Conservation (phyloP, 2,113 vertebrate genomes). For the Channa maculata region DNA sequence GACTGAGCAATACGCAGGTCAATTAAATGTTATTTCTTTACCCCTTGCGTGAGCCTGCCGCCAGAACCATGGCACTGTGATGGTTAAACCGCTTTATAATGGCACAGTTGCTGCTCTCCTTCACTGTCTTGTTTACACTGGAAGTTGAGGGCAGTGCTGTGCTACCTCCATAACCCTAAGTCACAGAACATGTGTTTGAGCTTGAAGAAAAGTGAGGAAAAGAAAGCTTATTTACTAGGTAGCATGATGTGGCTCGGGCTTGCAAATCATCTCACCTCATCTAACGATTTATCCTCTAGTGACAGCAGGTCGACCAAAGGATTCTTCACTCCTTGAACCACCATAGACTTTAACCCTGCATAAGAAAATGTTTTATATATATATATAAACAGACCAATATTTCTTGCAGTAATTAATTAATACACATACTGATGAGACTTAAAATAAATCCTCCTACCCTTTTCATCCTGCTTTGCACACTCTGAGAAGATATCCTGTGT, state of each 20-base stretch:
- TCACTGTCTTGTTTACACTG: conserved; percentile 86
- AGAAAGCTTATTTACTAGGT: too few species aligned
- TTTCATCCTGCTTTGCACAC: conserved; percentile 98
- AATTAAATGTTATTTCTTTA: conserved; percentile 73
- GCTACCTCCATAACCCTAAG: conserved; percentile 91
- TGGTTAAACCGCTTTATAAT: conserved; percentile 99
- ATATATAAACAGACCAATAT: background rate
- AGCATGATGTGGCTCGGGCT: background rate
- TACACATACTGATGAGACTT: background rate
- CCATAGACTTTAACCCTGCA: conserved; percentile 94
- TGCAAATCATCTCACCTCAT: conserved; percentile 88
- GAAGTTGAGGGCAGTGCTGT: conserved; percentile 87
- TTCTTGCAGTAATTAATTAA: background rate
- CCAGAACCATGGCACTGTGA: conserved; percentile 99
- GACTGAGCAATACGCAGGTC: background rate
- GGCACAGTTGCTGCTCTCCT: conserved; percentile 95
- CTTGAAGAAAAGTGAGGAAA: background rate
- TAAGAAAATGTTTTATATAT: conserved; percentile 19
- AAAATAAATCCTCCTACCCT: conserved; percentile 81
- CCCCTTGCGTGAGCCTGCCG: conserved; percentile 93
- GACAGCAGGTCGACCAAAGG: conserved; percentile 93
- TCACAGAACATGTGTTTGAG: conserved; percentile 26
- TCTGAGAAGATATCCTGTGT: conserved; percentile 98
- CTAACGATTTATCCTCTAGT: conserved; percentile 94
- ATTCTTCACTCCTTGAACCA: conserved; percentile 97